Evolutionary conservation across 2,888 invertebrate genomes (phyloP), one percentile per base, ranked within the genome.

Genomic region (Zygaena filipendulae): DNA sequence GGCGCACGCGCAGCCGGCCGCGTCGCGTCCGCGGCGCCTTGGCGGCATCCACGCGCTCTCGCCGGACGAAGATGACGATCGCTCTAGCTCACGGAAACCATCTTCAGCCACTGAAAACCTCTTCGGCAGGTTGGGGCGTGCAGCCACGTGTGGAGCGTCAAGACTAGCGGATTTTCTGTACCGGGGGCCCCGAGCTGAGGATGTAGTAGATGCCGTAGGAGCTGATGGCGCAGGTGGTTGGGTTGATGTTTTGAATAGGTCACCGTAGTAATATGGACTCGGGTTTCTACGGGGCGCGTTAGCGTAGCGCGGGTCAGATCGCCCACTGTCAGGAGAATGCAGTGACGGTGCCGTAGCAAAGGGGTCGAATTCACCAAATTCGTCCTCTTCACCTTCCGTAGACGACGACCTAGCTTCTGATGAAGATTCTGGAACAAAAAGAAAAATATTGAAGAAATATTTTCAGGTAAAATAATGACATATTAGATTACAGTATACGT

Each of bases 231-330:
- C 52, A 12, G 66, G 56, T 13, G 59, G 53, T 12, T 67, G 58
- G 13, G 82, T 75, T 11, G 77, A 75, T 23, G 83, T 81, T 69
- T 62, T 82, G 49, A 89, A 86, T 28, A 91, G 66, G 54, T 91
- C 91, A 1, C 90, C 89, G 84, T 91, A 91, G 49, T 91, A 91
- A 55, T 91, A 91, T 1, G 91, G 91, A 31, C 91, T 91, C 7
- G 90, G 90, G 54, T 91, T 90, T 18, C 90, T 82, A 40, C 83
- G 59, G 36, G 84, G 75, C 7, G 82, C 57, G 84, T 82, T 62
- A 40, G 75, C 67, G 84, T 84, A 62, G 42, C 77, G 58, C 3
- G 77, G 79, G 39, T 79, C 79, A 35, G 82, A 66, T 43, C 83
- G 83, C 31, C 86, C 86, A 47, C 87, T 87, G 47, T 88, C 87